Evolutionary conservation across 2,797 vertebrate genomes (phyloP).

Genomic region (Gila robusta): DNA sequence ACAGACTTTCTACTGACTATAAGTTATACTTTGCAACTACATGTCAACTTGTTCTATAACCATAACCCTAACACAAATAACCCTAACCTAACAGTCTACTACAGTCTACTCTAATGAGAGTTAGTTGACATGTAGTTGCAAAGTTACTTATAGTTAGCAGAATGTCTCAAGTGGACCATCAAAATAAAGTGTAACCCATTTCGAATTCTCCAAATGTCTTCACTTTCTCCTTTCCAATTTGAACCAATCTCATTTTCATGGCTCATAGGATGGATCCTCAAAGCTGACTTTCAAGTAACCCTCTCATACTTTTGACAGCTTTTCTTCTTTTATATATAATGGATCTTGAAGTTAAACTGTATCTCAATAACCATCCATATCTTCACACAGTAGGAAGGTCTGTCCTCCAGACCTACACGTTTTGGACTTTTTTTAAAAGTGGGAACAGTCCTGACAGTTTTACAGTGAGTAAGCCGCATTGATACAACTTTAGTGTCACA

Average conservation of each 20-base stretch:
- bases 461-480: not conserved
- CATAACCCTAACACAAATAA: not conserved
- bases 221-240: not conserved
- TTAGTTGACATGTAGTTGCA: not conserved
- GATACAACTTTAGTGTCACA: not conserved
- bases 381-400: not conserved
- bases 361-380: conserved; percentile 6
- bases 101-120: not conserved
- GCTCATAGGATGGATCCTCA: conserved; percentile 1
- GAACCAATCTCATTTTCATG: conserved; percentile 21
- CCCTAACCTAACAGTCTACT: not conserved
- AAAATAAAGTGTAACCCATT: not conserved
- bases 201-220: not conserved
- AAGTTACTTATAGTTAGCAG: not conserved
- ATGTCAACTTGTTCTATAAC: not conserved
- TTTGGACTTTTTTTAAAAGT: not conserved
- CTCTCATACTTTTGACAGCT: conserved; percentile 33
- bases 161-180: not conserved
- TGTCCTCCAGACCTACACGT: not conserved
- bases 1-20: not conserved
- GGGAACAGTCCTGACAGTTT: not conserved
- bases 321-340: conserved; percentile 10
- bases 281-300: conserved; percentile 48
- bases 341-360: conserved; percentile 19
- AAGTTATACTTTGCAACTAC: not conserved